These are phyloP conservation scores for Meloidogyne chitwoodi DNA, from an alignment of 1,140 invertebrate species.

Conservation along the genomic window DNA sequence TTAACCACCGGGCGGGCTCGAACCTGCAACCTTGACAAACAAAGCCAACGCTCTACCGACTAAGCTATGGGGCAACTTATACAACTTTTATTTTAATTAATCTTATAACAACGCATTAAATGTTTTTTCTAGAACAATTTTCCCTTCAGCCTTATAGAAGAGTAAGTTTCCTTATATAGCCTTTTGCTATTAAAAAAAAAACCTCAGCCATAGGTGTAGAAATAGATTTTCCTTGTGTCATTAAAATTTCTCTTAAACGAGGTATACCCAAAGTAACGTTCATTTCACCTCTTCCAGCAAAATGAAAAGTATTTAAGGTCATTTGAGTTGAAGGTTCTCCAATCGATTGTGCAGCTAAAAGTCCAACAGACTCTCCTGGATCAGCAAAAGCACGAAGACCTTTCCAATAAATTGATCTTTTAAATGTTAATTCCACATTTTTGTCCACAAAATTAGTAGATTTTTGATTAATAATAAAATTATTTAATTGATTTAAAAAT, in stretches of 20 bases:
- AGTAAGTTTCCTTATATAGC: no score
- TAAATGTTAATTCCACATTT: background rate
- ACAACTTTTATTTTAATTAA: no score
- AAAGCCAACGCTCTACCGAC: no score
- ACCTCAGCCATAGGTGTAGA: constrained; percentile 89
- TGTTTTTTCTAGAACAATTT: no score
- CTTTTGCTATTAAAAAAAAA: constrained; percentile 56
- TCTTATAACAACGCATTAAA: no score
- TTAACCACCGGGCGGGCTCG: no score
- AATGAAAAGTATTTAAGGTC: constrained; percentile 99
- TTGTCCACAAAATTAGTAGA: background rate
- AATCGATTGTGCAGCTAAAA: constrained; percentile 87
- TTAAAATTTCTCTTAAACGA: constrained; percentile 87
- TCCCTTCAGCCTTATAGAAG: no score
- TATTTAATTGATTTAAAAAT: constrained; percentile 45
- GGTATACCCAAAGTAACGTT: constrained; percentile 89
- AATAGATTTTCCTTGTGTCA: constrained; percentile 84
- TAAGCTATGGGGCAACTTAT: no score
- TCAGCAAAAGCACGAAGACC: constrained; percentile 71
- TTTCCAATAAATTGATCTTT: constrained; percentile 54
- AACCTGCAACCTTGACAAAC: no score
- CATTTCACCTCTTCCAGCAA: constrained; percentile 98
- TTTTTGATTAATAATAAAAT: constrained; percentile 22
- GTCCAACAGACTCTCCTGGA: constrained; percentile 91
- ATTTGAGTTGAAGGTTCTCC: constrained; percentile 99